Base-by-base conservation (phyloP, 2,888 invertebrate species). In the Nycteola revayana region DNA sequence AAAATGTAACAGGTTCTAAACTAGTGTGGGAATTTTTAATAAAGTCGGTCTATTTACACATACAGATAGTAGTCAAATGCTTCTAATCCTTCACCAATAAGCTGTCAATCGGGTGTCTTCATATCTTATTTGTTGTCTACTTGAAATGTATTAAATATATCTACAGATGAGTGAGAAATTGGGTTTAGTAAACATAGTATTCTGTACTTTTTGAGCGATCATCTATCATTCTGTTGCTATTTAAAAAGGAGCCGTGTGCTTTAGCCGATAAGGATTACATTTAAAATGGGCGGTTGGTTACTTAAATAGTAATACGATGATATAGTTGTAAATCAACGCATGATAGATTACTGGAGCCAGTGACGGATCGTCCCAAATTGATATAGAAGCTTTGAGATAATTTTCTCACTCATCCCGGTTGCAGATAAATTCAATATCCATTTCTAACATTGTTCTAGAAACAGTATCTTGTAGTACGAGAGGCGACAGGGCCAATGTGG, bases 41-140 rank as follows among this genome's bases (percentile, higher is more conserved):
- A 24, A 34, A 28, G 23, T 28, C 9, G 33, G 18, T 41, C 10
- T 58, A 28, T 55, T 59, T 55, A 42, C 49, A 31, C 39, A 36
- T 20, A 34, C 38, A 36, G 5, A 48, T 41, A 38, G 57, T 57
- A 55, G 42, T 56, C 42, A 62, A 63, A 57, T 61, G 54, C 44
- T 45, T 29, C 31, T 73, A 69, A 71, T 73, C 60, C 63, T 61
- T 45, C 57, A 53, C 48, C 61, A 60, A 63, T 60, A 57, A 55
- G 50, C 70, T 75, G 75, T 73, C 72, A 72, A 60, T 59, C 58
- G 54, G 52, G 40, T 57, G 62, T 62, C 59, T 50, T 46, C 35
- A 1, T 57, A 57, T 57, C 59, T 51, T 61, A 38, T 66, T 63
- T 66, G 35, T 47, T 35, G 32, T 46, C 45, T 48, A 49, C 54